These are phyloP conservation scores for Aurelia sp. DNA, from an alignment of 30 jellyfish, hydroid and myxozoan species.

Conservation along the genomic window DNA sequence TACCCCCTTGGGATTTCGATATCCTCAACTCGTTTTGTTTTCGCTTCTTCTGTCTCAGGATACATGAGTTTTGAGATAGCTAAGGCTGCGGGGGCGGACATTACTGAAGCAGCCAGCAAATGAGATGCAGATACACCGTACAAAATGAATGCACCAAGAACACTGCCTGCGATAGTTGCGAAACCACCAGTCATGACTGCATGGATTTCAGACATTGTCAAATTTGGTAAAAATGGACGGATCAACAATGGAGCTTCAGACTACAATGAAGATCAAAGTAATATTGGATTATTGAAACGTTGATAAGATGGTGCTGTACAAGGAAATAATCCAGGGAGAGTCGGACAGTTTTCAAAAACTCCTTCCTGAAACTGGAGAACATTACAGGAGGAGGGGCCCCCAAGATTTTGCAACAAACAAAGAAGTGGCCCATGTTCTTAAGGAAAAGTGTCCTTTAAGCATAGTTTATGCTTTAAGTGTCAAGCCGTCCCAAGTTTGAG, in stretches of 20 bases:
- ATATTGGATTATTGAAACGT: too few relatives aligned
- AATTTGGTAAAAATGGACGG: conserved; percentile 86
- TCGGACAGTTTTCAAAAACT: too few relatives aligned
- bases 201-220: conserved; percentile 89
- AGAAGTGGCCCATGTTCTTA: too few relatives aligned
- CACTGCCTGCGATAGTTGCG: conserved; percentile 97
- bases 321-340: too few relatives aligned
- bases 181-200: conserved; percentile 98
- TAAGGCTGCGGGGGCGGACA: conserved; percentile 99
- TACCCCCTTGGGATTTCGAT: conserved; percentile 76
- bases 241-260: conserved; percentile 94
- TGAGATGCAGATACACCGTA: conserved; percentile 95
- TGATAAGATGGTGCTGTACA: too few relatives aligned
- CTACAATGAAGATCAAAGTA: conserved; percentile 31
- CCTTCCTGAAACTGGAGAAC: too few relatives aligned
- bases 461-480: too few relatives aligned
- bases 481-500: too few relatives aligned
- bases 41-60: conserved; percentile 85
- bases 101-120: conserved; percentile 92
- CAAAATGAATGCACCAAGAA: conserved; percentile 83
- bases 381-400: too few relatives aligned
- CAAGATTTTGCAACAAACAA: too few relatives aligned
- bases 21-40: conserved; percentile 59
- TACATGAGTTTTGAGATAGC: conserved; percentile 94
- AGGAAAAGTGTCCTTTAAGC: too few relatives aligned